A percentile compares a stretch with the other conserved stretches of the same genome.
phyloP scores from a whole-genome alignment of 2,797 vertebrate species.

The Pterois miles region DNA sequence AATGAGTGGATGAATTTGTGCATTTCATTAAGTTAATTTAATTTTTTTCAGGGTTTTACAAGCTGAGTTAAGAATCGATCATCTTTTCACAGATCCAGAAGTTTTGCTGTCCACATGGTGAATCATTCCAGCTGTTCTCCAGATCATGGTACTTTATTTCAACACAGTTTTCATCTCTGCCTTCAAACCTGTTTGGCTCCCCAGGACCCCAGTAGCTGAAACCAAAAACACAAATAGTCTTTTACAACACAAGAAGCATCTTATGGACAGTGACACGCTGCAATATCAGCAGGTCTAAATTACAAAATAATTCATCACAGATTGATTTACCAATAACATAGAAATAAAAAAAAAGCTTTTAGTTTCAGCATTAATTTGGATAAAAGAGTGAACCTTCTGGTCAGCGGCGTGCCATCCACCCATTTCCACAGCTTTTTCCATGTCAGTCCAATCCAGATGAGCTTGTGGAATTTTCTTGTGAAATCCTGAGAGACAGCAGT shows the following conservation, averaged over 20 bases:
- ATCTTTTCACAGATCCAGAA: slow-evolving; percentile 38
- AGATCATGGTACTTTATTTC: fast-evolving
- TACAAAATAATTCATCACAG: background rate
- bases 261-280: background rate
- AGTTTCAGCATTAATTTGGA: background rate
- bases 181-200: background rate
- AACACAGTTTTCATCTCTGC: slow-evolving; percentile 9
- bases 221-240: background rate
- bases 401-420: slow-evolving; percentile 48
- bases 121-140: slow-evolving; percentile 17
- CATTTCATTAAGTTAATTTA: background rate
- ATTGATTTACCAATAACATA: background rate
- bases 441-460: slow-evolving; percentile 56
- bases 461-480: background rate
- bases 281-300: background rate
- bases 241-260: background rate
- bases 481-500: slow-evolving; percentile 34
- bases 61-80: background rate
- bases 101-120: background rate
- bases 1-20: background rate
- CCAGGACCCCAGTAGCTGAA: background rate
- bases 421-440: slow-evolving; percentile 20
- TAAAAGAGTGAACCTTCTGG: slow-evolving; percentile 22
- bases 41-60: background rate
- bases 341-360: background rate